Conservation (phyloP, 92 coral and sea anemone genomes). For the Diadumene lineata region DNA sequence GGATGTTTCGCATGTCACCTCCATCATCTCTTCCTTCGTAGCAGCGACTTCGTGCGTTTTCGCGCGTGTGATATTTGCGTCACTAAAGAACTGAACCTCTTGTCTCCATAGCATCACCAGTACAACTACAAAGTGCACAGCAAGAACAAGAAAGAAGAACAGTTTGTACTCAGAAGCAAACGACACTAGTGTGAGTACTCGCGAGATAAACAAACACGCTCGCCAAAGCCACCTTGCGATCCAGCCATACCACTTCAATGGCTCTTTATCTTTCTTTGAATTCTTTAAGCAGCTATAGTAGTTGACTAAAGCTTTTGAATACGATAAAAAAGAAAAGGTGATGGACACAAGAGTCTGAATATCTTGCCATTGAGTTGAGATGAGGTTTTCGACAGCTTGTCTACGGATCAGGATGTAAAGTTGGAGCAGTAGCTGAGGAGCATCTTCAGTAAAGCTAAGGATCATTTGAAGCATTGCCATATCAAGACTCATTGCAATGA, state of each 20-base stretch:
- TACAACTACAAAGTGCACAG: constrained; percentile 46
- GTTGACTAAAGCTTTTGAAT: constrained; percentile 80
- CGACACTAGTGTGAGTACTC: constrained; percentile 69
- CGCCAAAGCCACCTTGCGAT: constrained; percentile 86
- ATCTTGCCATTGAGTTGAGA: constrained; percentile 52
- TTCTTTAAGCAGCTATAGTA: constrained; percentile 68
- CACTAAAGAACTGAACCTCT: constrained; percentile 68
- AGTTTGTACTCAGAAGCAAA: constrained; percentile 72
- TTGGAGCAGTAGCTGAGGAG: constrained; percentile 81
- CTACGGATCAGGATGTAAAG: constrained; percentile 68
- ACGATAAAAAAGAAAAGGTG: constrained; percentile 72
- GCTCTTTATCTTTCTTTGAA: constrained; percentile 76
- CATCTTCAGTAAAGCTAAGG: constrained; percentile 82
- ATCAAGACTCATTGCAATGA: constrained; percentile 73
- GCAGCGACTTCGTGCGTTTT: not conserved
- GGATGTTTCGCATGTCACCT: not conserved
- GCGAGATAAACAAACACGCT: constrained; percentile 71
- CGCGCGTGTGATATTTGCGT: not conserved
- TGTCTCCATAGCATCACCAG: constrained; percentile 51
- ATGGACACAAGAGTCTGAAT: constrained; percentile 74
- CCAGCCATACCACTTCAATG: constrained; percentile 83
- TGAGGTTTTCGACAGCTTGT: constrained; percentile 29
- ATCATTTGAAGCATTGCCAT: constrained; percentile 76
- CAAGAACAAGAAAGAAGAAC: constrained; percentile 69
- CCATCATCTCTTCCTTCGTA: not conserved